phyloP scores from a whole-genome alignment of 2,888 invertebrate genomes.

The Trimorus sp. region DNA sequence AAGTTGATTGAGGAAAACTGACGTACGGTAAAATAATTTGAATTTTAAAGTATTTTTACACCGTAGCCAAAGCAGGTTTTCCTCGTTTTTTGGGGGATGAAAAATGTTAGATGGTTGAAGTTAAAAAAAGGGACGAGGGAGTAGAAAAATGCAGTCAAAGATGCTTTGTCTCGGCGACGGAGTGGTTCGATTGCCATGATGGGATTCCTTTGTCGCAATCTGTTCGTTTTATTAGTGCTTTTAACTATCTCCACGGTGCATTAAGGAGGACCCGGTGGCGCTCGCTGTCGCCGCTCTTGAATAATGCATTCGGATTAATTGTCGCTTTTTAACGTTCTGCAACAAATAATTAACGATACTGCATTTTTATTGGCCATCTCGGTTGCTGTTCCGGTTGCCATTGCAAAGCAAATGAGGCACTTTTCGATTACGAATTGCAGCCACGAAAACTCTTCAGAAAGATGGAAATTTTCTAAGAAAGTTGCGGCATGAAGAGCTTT shows the following conservation, averaged over 20 bases:
- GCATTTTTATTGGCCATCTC: background rate
- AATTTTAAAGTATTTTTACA: too few species aligned
- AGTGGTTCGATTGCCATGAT: conserved; percentile 22
- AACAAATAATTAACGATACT: conserved; percentile 33
- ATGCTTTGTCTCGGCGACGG: conserved; percentile 21
- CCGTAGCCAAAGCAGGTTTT: too few species aligned
- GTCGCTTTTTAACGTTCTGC: conserved; percentile 16
- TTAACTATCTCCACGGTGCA: conserved; percentile 35
- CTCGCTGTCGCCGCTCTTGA: conserved; percentile 4
- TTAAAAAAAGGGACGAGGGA: too few species aligned
- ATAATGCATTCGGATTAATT: conserved; percentile 41
- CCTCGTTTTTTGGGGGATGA: background rate
- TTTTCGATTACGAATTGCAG: too few species aligned
- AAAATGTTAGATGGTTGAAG: too few species aligned
- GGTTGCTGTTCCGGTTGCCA: background rate
- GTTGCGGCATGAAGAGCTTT: too few species aligned
- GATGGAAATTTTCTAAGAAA: too few species aligned
- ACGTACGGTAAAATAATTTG: too few species aligned
- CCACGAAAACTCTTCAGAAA: too few species aligned
- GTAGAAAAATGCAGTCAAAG: conserved; percentile 24
- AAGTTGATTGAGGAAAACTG: too few species aligned
- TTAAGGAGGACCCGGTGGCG: conserved; percentile 2
- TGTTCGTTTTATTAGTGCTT: conserved; percentile 52
- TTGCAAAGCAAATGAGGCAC: background rate
- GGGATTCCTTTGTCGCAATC: conserved; percentile 49